Base-by-base conservation (phyloP, 2,113 vertebrate genomes). In the Calidris pygmaea region DNA sequence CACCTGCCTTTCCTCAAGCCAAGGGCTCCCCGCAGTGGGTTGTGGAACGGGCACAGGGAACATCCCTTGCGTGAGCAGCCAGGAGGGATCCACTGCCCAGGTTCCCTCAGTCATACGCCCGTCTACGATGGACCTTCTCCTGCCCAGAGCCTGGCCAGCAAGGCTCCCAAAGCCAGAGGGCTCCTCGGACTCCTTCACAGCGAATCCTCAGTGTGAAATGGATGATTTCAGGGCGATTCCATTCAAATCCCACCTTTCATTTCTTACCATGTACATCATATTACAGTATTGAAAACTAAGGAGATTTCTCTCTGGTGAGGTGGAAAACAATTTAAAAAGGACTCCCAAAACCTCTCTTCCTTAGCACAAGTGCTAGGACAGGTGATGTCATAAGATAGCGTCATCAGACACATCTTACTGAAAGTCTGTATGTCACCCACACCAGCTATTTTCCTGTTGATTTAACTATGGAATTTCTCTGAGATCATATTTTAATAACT, bases 201-300 rank as follows among this genome's bases (percentile, higher is more conserved):
- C 0, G 0, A 88, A 70, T 60, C 3, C 3, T 43, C 53, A 50
- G 1, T 10, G 11, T 3, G 30, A 79, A 79, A 56, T 12, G 3
- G 15, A 21, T 39, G 12, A 19, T 72, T 90, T 59, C 79, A 83
- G 60, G 30, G n/a, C 15, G 39, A 86, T 34, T 87, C 27, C 34
- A 70, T 0, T 77, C 53, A 82, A 86, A 89, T 13, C 15, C 8
- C 67, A 13, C 27, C 21, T 60, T 77, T 68, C 9, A 10, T 58
- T 90, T 86, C 72, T 83, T 21, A 75, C 14, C 4, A 3, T 3
- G 2, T n/a, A 50, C 18, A 7, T 80, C 32, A 32, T 19, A 35
- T 41, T 43, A 56, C 21, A 34, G 14, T 43, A 75, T 67, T 74
- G 68, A 45, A 45, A 76, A 56, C 10, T 7, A 35, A 58, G 26